phyloP scores from a whole-genome alignment of 2,888 invertebrate species.

The Drosophila cognata region DNA sequence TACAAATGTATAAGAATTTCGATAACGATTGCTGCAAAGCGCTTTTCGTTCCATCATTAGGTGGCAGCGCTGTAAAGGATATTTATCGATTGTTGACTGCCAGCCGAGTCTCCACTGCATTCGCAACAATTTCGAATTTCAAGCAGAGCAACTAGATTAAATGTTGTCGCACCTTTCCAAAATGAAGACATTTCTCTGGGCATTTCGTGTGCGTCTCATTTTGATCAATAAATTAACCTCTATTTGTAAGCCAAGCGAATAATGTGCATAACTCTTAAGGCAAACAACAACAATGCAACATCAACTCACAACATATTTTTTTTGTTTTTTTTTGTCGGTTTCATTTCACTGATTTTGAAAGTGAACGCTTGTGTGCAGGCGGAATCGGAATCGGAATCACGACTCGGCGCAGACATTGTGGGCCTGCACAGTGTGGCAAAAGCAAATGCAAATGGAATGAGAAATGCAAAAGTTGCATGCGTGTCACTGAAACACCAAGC shows the following conservation, averaged over 20 bases:
- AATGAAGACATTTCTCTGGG: conserved; percentile 39
- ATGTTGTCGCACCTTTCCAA: conserved; percentile 8
- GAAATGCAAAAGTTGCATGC: conserved; percentile 1
- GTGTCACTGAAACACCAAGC: conserved; percentile 1
- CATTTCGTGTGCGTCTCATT: conserved; percentile 47
- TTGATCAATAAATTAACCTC: conserved; percentile 71
- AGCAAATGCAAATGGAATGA: conserved; percentile 36
- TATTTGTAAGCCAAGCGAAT: conserved; percentile 76
- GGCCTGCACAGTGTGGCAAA: conserved; percentile 52
- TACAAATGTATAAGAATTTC: background rate
- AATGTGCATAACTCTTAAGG: conserved; percentile 65
- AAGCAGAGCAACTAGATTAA: background rate
- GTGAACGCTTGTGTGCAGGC: conserved; percentile 74
- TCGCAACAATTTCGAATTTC: background rate
- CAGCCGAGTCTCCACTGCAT: background rate
- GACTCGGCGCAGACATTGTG: conserved; percentile 54
- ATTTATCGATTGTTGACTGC: conserved; percentile 1
- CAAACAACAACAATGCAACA: conserved; percentile 50
- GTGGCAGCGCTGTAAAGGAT: conserved; percentile 8
- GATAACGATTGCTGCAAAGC: background rate
- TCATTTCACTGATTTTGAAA: conserved; percentile 83
- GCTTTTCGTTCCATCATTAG: background rate
- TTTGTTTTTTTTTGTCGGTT: conserved; percentile 55
- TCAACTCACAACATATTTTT: conserved; percentile 44
- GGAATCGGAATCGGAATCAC: conserved; percentile 71